These are phyloP conservation scores for Physeter macrocephalus DNA, from an alignment of 2,113 vertebrate species.

Conservation along the genomic window DNA sequence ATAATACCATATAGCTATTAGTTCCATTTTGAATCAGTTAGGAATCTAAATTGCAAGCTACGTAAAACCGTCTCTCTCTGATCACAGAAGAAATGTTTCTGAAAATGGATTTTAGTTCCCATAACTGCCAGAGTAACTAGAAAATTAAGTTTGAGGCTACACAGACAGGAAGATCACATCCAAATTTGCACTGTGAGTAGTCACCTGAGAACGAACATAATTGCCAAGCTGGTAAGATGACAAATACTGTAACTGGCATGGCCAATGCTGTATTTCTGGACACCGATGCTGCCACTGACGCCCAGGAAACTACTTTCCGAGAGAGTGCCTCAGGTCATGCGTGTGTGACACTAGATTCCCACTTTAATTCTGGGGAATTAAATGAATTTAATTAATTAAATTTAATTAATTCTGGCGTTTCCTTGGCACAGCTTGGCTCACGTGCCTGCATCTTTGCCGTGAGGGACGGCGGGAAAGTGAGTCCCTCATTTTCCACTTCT, in stretches of 20 bases:
- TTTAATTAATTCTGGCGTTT: not conserved
- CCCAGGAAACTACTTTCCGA: not conserved
- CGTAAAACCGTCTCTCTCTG: not conserved
- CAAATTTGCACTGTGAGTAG: not conserved
- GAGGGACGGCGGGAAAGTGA: not conserved
- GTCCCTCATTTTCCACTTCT: not conserved
- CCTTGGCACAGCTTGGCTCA: not conserved
- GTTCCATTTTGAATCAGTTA: not conserved
- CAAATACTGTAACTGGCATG: not conserved
- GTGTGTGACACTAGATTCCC: not conserved
- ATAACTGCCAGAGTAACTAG: not conserved
- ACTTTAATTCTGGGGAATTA: not conserved
- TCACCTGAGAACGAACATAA: not conserved
- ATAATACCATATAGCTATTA: not conserved
- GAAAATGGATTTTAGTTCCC: not conserved
- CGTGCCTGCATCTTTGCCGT: not conserved
- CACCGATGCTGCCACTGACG: not conserved
- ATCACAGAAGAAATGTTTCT: not conserved
- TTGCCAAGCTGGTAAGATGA: not conserved
- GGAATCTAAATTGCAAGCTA: not conserved
- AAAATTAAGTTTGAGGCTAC: not conserved
- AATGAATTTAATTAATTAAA: no score
- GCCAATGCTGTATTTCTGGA: not conserved
- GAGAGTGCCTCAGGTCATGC: not conserved
- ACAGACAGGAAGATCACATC: not conserved